phyloP scores from a whole-genome alignment of 1,140 invertebrate species.

The Diorhabda elongata region DNA sequence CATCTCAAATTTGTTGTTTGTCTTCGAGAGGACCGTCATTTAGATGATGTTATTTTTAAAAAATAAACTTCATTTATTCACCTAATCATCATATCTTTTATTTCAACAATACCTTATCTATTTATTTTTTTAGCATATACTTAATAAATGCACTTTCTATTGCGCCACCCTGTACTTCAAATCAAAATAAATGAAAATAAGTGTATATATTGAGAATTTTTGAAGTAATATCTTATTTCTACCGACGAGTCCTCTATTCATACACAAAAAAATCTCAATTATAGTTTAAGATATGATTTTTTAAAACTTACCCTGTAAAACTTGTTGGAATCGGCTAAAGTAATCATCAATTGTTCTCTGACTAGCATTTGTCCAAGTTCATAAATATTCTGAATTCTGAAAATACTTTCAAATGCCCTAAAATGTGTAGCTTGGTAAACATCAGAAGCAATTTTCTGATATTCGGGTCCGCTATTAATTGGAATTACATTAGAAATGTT shows the following conservation, averaged over 20 bases:
- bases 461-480: background rate
- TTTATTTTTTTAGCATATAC: background rate
- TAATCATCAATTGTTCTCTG: slow-evolving; percentile 12
- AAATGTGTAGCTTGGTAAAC: background rate
- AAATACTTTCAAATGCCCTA: background rate
- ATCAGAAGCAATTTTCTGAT: background rate
- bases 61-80: no score
- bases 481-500: background rate
- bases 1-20: no score
- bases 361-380: slow-evolving; percentile 19
- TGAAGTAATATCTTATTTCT: slow-evolving; percentile 1
- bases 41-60: no score
- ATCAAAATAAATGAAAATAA: background rate
- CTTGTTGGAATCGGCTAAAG: background rate
- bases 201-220: background rate
- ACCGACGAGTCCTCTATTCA: background rate
- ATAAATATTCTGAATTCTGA: slow-evolving; percentile 15
- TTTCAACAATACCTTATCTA: background rate
- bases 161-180: background rate
- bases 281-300: background rate
- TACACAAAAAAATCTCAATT: background rate
- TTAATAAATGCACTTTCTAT: background rate
- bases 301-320: slow-evolving; percentile 9
- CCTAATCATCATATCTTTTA: no score
- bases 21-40: no score